These are phyloP conservation scores for Zoanthus sociatus DNA, from an alignment of 92 coral and sea anemone genomes.

Conservation along the genomic window DNA sequence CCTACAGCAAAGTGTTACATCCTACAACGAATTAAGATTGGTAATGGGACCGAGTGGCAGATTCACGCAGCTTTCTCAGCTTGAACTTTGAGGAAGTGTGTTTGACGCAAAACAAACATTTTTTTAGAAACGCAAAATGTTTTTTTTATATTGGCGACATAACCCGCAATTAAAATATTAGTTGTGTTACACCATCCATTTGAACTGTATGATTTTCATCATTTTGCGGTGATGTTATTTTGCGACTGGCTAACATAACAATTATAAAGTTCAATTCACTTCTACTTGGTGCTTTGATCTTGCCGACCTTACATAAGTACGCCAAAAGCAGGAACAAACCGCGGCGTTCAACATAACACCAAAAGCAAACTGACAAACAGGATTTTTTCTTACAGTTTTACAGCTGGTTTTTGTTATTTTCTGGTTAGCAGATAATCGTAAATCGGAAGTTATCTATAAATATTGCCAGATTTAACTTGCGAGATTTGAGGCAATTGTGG, in stretches of 20 bases:
- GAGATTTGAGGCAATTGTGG: background rate
- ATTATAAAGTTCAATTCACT: slow-evolving; percentile 9
- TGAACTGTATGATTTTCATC: slow-evolving; percentile 35
- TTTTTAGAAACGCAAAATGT: slow-evolving; percentile 4
- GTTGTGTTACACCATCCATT: slow-evolving; percentile 24
- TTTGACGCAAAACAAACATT: slow-evolving; percentile 24
- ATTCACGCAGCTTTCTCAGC: background rate
- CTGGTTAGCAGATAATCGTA: background rate
- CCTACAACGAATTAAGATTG: slow-evolving; percentile 19
- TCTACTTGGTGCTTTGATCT: slow-evolving; percentile 22
- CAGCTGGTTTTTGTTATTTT: background rate
- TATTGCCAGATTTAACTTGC: background rate
- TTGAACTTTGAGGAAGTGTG: slow-evolving; percentile 16
- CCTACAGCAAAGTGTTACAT: slow-evolving; percentile 48
- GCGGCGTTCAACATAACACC: background rate
- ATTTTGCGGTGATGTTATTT: slow-evolving; percentile 18
- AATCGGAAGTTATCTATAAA: background rate
- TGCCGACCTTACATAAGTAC: slow-evolving; percentile 21
- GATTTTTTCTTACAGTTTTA: background rate
- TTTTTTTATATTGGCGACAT: slow-evolving; percentile 21
- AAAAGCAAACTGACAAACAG: background rate
- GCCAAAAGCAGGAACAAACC: background rate
- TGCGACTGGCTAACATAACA: background rate
- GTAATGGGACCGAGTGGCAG: slow-evolving; percentile 45
- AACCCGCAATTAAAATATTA: slow-evolving; percentile 11